Evolutionary conservation across 2,797 vertebrate species (phyloP), one percentile per base, ranked within the genome.

Genomic region (Mallotus villosus): DNA sequence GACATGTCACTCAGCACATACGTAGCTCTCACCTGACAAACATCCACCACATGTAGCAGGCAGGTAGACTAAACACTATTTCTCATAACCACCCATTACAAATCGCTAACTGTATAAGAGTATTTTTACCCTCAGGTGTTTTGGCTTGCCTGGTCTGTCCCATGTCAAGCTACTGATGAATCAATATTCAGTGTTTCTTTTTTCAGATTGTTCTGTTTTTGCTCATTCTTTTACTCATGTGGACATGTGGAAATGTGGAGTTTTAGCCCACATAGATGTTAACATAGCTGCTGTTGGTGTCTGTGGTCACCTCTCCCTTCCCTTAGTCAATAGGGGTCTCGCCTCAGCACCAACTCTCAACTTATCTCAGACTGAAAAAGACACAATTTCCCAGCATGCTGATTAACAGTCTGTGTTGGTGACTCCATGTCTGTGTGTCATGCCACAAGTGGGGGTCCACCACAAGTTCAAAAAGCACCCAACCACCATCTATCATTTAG

Each of bases 321-420:
- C 32, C 32, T 34, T 8, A 34, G 7, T 34, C 32, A 34, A 34
- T 6, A 34, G 32, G 32, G 32, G 8, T 34, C 32, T 34, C 32
- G 8, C 8, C 32, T 34, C 32, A 6, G 32, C 32, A 34, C 32
- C 79, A 71, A 25, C 70, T 1, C 27, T 37, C n/a, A n/a, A n/a
- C 74, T 63, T 19, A 19, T 63, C 70, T 67, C 37, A 12, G 16
- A 25, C 41, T 14, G 63, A 51, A 66, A 63, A 2, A 21, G 57
- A 58, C 16, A 58, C 57, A 58, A 24, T 25, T 16, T 67, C 57
- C 5, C 77, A 67, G 70, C 63, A 12, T 68, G 70, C 73, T 88
- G 88, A 88, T 86, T 84, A 77, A 82, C 22, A 79, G 81, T 63
- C 65, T 83, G 4, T 5, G 25, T 74, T 84, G 83, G 74, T 83